These are phyloP conservation scores for Desoria tigrina DNA, from an alignment of 2,888 invertebrate species.

Conservation along the genomic window DNA sequence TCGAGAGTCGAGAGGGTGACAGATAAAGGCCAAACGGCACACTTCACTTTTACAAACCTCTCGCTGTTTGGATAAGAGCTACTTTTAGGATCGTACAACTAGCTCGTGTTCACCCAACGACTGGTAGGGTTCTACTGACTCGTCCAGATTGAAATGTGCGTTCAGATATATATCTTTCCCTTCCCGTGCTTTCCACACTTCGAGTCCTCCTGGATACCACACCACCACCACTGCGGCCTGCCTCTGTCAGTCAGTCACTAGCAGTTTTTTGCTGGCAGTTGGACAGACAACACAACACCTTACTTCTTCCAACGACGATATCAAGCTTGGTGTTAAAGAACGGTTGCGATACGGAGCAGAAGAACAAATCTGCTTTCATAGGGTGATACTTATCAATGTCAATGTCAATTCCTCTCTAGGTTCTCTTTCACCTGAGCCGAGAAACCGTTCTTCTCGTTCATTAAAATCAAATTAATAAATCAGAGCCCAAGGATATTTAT, in stretches of 20 bases:
- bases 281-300: too few species aligned
- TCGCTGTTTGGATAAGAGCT: background rate
- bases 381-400: conserved; percentile 33
- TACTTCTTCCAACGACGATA: conserved; percentile 1
- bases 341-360: background rate
- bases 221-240: too few species aligned
- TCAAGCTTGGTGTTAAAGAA: conserved; percentile 9
- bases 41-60: too few species aligned
- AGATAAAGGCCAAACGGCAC: too few species aligned
- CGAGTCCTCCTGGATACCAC: too few species aligned
- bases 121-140: conserved; percentile 7
- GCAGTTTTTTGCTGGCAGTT: too few species aligned
- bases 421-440: conserved; percentile 18
- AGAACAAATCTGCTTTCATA: conserved; percentile 15
- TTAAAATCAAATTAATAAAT: background rate
- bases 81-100: background rate
- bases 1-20: too few species aligned
- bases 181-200: too few species aligned
- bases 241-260: too few species aligned
- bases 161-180: background rate
- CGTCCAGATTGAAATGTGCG: conserved; percentile 9
- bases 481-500: too few species aligned
- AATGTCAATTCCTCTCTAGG: conserved; percentile 26
- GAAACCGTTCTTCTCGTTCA: background rate
- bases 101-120: conserved; percentile 5